Percentiles rank a stretch among this genome's conserved stretches.
Conservation (phyloP, 1,140 invertebrate species). For the Pogonus chalceus region DNA sequence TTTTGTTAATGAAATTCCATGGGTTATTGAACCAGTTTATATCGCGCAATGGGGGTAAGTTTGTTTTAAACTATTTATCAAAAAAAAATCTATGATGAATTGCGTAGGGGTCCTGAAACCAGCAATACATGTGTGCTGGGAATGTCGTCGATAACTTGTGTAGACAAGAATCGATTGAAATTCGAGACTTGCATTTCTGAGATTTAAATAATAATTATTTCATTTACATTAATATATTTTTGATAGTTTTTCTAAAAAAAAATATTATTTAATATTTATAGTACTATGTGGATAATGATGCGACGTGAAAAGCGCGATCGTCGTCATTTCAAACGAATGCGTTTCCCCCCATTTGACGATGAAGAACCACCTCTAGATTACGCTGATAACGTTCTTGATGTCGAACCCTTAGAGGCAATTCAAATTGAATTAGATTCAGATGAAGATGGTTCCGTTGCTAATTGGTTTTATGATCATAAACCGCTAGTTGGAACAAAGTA, state of each 20-base stretch:
- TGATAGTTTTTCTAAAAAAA: background rate
- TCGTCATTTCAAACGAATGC: constrained; percentile 98
- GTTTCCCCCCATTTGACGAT: constrained; percentile 99
- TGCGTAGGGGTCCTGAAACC: constrained; percentile 62
- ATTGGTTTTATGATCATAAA: constrained; percentile 99
- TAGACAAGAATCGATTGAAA: constrained; percentile 4
- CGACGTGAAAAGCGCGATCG: constrained; percentile 96
- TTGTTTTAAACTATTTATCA: too few relatives aligned
- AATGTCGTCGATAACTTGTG: constrained; percentile 11
- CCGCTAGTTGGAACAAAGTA: constrained; percentile 82
- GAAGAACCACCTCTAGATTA: constrained; percentile 99
- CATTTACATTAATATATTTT: background rate
- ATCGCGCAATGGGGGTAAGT: constrained; percentile 97
- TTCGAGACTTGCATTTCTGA: background rate
- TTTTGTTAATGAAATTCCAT: constrained; percentile 99
- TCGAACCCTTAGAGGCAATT: constrained; percentile 97
- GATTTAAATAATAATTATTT: background rate
- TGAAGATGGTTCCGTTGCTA: constrained; percentile 81
- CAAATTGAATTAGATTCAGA: constrained; percentile 96
- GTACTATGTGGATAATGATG: constrained; percentile 99
- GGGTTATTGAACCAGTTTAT: constrained; percentile 98
- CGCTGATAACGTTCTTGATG: constrained; percentile 97
- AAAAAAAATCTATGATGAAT: constrained; percentile 50
- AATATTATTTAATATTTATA: constrained; percentile 28
- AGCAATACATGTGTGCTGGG: constrained; percentile 47